These are phyloP conservation scores for Thalassarche chlororhynchos DNA, from an alignment of 2,113 vertebrate genomes.

Conservation along the genomic window DNA sequence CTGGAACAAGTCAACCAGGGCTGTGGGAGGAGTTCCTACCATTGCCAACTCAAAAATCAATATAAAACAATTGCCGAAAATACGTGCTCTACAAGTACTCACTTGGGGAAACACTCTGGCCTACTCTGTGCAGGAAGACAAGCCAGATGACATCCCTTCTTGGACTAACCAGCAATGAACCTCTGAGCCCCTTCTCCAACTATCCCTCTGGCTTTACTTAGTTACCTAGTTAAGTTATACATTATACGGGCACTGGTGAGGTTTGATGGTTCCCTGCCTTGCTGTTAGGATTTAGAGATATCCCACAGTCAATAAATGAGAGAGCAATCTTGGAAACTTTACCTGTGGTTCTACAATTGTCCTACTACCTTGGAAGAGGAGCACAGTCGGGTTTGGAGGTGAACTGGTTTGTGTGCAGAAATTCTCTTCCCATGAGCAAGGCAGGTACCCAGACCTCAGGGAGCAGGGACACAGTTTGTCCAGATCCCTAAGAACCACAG, in stretches of 20 bases:
- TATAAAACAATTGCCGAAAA: not conserved
- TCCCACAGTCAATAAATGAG: not conserved
- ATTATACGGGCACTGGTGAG: not conserved
- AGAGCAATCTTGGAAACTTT: not conserved
- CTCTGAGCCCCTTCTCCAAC: not conserved
- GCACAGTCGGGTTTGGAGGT: not conserved
- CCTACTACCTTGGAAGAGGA: not conserved
- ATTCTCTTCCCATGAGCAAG: not conserved
- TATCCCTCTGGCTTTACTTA: not conserved
- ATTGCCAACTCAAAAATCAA: slow-evolving; percentile 24
- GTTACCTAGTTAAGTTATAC: not conserved
- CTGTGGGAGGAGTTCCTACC: slow-evolving; percentile 8
- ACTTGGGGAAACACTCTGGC: not conserved
- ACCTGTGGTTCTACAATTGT: not conserved
- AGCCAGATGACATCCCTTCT: slow-evolving; percentile 23
- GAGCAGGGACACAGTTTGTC: not conserved
- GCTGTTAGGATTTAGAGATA: not conserved
- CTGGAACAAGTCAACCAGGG: not conserved
- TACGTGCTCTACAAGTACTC: not conserved
- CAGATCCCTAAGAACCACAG: not conserved
- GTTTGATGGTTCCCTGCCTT: not conserved
- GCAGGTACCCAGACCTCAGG: not conserved
- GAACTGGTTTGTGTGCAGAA: not conserved
- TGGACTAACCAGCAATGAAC: not conserved
- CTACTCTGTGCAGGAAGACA: not conserved